Evolutionary conservation across 2,888 invertebrate species (phyloP), one percentile per base, ranked within the genome.

Genomic region (Cataglyphis albicans): DNA sequence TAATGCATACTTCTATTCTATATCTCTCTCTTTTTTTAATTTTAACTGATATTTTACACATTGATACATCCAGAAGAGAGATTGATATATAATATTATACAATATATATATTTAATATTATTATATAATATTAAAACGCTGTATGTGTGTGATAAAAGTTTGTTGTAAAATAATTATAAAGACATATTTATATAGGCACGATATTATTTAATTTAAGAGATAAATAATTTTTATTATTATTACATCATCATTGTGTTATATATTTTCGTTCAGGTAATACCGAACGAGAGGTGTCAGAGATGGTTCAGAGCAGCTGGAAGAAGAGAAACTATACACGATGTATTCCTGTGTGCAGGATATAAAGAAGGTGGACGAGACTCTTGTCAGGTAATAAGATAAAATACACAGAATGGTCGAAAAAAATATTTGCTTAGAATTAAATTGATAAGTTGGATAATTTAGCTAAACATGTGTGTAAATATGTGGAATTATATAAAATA

Each of bases 221-320:
- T 35, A 55, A 18, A 52, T n/a, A 18, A 67, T 67, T 44, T 5
- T 44, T 0, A 10, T 12, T n/a, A 48, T 29, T 15, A 67, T 18
- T 7, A 12, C 48, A 41, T 21, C 15, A 18, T 29, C 3, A 29
- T 29, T n/a, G 18, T n/a, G 18, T 73, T 41, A 29, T 3, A 29
- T 29, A 61, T 59, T 59, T 70, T 21, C 73, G 57, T 81, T 68
- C 70, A 96, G 94, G 96, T 98, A 21, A 97, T 98, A 65, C 97
- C 98, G 0, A 98, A 98, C 92, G 98, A 98, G 91, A 96, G 98
- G 83, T 98, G 98, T 92, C 98, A 98, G 95, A 96, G 98, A 70
- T 98, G 98, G 98, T 98, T 98, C 95, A 95, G 98, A 72, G 97
- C 98, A 0, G 98, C 98, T 0, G 98, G 98, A 0, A 95, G 98